These are phyloP conservation scores for Saguinus imperator DNA, from an alignment of 2,113 vertebrate genomes.

Conservation along the genomic window DNA sequence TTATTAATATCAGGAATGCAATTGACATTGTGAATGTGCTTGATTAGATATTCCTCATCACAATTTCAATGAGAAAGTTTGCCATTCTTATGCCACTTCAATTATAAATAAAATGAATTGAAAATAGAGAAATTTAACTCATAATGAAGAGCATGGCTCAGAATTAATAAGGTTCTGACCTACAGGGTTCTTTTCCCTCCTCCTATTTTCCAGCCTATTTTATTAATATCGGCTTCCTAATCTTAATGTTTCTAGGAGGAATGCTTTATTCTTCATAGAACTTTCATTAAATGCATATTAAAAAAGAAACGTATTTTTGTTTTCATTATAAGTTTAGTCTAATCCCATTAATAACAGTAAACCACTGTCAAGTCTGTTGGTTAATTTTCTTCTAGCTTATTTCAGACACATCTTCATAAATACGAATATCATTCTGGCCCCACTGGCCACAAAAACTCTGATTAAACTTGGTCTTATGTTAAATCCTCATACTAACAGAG, in stretches of 20 bases:
- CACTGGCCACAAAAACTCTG: not conserved
- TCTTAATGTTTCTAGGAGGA: not conserved
- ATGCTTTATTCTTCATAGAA: not conserved
- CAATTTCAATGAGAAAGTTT: conserved; percentile 41
- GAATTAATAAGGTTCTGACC: conserved; percentile 61
- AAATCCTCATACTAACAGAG: not conserved
- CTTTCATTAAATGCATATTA: not conserved
- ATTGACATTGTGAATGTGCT: conserved; percentile 6
- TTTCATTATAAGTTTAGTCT: not conserved
- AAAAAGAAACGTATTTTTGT: not conserved
- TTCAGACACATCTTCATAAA: not conserved
- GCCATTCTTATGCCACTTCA: not conserved
- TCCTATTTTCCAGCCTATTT: not conserved
- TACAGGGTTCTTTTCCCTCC: not conserved
- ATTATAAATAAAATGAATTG: conserved; percentile 35
- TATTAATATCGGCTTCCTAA: not conserved
- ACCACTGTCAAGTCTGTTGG: not conserved
- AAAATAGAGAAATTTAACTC: conserved; percentile 49
- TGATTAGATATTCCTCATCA: conserved; percentile 5
- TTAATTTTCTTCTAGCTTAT: not conserved
- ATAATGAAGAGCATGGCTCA: conserved; percentile 10
- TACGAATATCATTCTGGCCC: not conserved
- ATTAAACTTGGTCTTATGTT: not conserved
- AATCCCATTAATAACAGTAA: not conserved
- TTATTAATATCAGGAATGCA: conserved; percentile 1